These are phyloP conservation scores for Polyommatus iphigenia DNA, from an alignment of 2,888 invertebrate genomes.

Conservation along the genomic window DNA sequence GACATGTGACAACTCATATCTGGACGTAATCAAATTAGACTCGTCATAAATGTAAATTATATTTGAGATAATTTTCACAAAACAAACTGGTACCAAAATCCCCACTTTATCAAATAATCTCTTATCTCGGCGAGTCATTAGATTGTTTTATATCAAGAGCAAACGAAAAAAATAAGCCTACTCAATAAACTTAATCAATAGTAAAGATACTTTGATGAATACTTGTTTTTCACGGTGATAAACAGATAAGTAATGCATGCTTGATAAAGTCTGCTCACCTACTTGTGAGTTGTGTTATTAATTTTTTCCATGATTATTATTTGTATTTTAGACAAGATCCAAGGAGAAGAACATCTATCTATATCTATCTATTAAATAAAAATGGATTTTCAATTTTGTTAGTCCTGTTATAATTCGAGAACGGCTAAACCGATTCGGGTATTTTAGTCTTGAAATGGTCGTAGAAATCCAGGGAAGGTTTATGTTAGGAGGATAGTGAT, in stretches of 20 bases:
- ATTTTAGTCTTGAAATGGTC: too few relatives aligned
- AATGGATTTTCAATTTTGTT: too few relatives aligned
- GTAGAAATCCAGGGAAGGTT: too few relatives aligned
- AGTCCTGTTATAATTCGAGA: too few relatives aligned
- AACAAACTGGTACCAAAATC: conserved; percentile 14
- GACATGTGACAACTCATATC: conserved; percentile 2
- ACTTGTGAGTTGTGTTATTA: neutral
- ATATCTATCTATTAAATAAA: too few relatives aligned
- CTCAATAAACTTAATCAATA: conserved; percentile 7
- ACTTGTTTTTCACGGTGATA: neutral
- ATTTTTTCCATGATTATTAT: neutral
- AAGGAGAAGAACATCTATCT: too few relatives aligned
- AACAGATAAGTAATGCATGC: neutral
- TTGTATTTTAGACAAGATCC: neutral
- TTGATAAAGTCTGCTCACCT: neutral
- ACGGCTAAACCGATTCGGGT: too few relatives aligned
- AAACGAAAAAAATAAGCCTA: neutral
- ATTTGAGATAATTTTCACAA: conserved; percentile 10
- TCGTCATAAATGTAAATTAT: neutral
- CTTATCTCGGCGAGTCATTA: neutral
- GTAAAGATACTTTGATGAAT: neutral
- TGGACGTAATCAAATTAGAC: neutral
- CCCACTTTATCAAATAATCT: neutral
- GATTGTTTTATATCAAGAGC: neutral
- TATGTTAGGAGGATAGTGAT: too few relatives aligned